Base-by-base conservation (phyloP, 2,797 vertebrate species). In the Microctenopoma steveboyesi region DNA sequence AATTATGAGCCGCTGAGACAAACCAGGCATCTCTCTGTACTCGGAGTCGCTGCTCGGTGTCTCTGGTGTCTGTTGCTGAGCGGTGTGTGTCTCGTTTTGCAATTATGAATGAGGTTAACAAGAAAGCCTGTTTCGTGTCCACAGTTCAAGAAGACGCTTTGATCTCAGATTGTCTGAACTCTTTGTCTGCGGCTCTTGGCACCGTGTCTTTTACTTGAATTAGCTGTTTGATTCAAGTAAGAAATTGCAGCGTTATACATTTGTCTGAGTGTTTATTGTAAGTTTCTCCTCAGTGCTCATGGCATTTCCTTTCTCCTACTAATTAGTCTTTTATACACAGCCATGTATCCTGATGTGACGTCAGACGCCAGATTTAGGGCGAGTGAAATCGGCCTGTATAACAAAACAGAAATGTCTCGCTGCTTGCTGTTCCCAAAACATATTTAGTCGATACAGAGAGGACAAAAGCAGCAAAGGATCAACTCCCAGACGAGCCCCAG, bases 1-100 rank as follows among this genome's bases (percentile, higher is more conserved):
- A 83, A 77, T 78, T 84, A 86, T 77, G 74, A 70, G 79, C 68
- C 2, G 56, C 57, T 87, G 91, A 92, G 74, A 82, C 63, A 86
- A 90, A 86, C 86, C 91, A 91, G 86, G 63, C 74, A 75, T 68
- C 72, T 51, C 14, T 46, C 69, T 76, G 61, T 63, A 13, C 74
- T 79, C 74, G 64, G 59, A 72, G 68, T 64, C 13, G 66, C 70
- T 48, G 69, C 62, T 56, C 7, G 39, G 69, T 84, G 82, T 88
- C 74, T 84, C 69, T 46, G 72, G 67, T 69, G 74, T 77, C 64
- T 47, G 73, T 70, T 16, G 69, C 58, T 71, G 72, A 85, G 71
- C 76, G 66, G 70, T 85, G 33, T 83, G 72, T 76, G 78, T 86
- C 83, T 86, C 58, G 16, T 82, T 81, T 71, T 59, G 79, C 78